phyloP scores from a whole-genome alignment of 2,113 vertebrate species.

The Trematomus loennbergii region DNA sequence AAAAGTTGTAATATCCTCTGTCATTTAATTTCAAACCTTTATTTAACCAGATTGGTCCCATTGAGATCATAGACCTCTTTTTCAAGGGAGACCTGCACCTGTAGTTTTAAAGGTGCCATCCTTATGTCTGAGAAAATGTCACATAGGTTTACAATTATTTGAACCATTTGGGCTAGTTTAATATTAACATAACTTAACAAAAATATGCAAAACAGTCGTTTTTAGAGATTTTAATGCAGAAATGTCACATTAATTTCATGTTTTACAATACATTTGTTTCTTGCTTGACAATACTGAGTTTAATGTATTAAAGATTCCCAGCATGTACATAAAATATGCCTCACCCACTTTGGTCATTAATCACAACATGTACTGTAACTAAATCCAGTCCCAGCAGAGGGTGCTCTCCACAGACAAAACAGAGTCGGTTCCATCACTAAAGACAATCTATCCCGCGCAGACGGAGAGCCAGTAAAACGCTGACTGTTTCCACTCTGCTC shows the following conservation, averaged over 20 bases:
- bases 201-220: no score
- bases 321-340: not conserved
- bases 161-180: no score
- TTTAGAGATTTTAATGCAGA: no score
- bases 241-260: no score
- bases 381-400: constrained; percentile 48
- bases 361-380: not conserved
- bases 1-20: not conserved
- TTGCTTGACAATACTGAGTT: not conserved
- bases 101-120: not conserved
- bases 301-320: not conserved
- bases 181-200: no score
- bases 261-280: no score
- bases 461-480: constrained; percentile 63
- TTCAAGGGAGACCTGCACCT: no score
- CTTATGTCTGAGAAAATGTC: not conserved
- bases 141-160: not conserved
- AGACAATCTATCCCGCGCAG: constrained; percentile 44
- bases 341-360: not conserved
- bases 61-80: no score
- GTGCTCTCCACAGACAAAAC: constrained; percentile 23
- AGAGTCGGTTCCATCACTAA: not conserved
- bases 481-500: constrained; percentile 70
- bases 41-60: no score
- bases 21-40: no score